A percentile compares a stretch with the other conserved stretches of the same genome.
Evolutionary conservation across 2,113 vertebrate genomes (phyloP).

Genomic region (Gasterosteus aculeatus): DNA sequence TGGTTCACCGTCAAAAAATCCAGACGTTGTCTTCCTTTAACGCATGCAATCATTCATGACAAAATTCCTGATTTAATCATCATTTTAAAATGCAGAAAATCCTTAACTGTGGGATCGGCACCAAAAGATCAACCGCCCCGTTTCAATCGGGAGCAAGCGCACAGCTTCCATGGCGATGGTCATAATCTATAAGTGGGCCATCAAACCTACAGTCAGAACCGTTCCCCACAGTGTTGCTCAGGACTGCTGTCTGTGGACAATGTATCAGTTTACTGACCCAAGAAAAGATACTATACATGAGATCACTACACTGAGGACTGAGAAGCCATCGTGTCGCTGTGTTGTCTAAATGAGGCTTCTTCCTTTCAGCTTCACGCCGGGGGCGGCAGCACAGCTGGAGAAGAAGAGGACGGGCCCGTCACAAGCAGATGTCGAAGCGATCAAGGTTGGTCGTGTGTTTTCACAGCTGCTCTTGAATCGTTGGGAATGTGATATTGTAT

Average conservation of each 20-base stretch:
- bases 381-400: conserved; percentile 88
- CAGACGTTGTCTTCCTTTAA: not conserved
- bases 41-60: not conserved
- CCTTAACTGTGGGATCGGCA: not conserved
- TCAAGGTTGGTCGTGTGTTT: conserved; percentile 84
- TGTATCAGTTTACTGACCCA: conserved; percentile 93
- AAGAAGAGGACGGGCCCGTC: conserved; percentile 92
- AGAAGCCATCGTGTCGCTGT: conserved; percentile 74
- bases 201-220: not conserved
- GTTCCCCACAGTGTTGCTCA: conserved; percentile 82
- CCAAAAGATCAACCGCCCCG: not conserved
- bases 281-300: conserved; percentile 96
- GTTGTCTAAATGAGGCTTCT: conserved; percentile 31
- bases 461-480: not conserved
- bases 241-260: conserved; percentile 82
- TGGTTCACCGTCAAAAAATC: not conserved
- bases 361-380: conserved; percentile 89
- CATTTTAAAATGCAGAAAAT: not conserved
- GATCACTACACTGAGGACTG: conserved; percentile 79
- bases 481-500: not conserved
- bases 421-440: conserved; percentile 93
- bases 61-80: not conserved
- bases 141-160: not conserved
- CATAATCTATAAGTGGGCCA: not conserved
- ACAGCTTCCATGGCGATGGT: not conserved